Evolutionary conservation across 2,797 vertebrate species (phyloP), one percentile per base, ranked within the genome.

Genomic region (Poecilia picta): DNA sequence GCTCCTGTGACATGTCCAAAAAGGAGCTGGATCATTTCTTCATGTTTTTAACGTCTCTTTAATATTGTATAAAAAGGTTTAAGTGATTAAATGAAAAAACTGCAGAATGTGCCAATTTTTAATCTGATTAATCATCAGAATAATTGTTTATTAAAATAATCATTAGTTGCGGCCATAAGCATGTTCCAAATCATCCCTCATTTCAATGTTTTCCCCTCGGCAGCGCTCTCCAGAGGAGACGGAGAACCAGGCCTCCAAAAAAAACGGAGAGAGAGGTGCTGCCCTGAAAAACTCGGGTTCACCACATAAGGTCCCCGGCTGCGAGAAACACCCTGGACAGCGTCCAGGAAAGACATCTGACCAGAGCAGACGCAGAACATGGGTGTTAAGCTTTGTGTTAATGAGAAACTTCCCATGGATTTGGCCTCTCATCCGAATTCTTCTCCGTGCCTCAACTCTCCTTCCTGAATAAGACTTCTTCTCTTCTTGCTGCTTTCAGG

Each of bases 231-330:
- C 76, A 72, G 18, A 5, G 31, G 45, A 49, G 81, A 85, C 89
- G 87, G 73, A 87, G 87, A 89, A 80, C 31, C 16, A 28, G 81
- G 74, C 80, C 83, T 92, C 85, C 83, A 90, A 90, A 91, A 88
- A 84, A 90, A 93, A 91, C 87, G 75, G 64, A 85, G 59, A 79
- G 82, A 43, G 39, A 78, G 71, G 74, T 74, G 51, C 78, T 23
- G 73, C 57, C 25, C 13, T 71, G 41, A 45, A 71, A 45, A 71
- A 45, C 18, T 83, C 8, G 71, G n/a, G 75, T 83, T 59, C 78
- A 79, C 78, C 77, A 73, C 71, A 78, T 72, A 16, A 28, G 41
- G 25, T 71, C 43, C 13, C 41, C 41, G 41, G 25, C 23, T 11
- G 25, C 68, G 3, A 39, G 23, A 71, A 45, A 71, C 25, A 71